phyloP scores from a whole-genome alignment of 1,140 invertebrate genomes.

The Meloidogyne chitwoodi region DNA sequence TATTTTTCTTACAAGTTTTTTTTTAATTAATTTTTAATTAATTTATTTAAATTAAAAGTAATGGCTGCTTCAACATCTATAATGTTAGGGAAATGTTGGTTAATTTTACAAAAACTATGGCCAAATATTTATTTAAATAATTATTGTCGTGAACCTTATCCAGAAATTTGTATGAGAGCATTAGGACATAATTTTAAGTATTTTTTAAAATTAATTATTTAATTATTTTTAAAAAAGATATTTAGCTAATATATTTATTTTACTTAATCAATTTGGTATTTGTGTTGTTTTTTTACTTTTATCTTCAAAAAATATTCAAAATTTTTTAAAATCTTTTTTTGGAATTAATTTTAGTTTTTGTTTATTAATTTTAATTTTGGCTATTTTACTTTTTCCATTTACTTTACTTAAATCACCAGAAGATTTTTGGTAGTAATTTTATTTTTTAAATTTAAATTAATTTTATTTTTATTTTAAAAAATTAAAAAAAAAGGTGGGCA shows the following conservation, averaged over 20 bases:
- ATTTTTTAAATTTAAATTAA: too few species aligned
- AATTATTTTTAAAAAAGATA: constrained; percentile 44
- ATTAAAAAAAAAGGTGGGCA: constrained; percentile 30
- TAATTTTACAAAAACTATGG: constrained; percentile 69
- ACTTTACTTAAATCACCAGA: constrained; percentile 72
- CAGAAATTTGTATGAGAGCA: constrained; percentile 68
- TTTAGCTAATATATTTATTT: constrained; percentile 64
- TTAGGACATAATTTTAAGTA: constrained; percentile 68
- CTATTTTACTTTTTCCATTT: constrained; percentile 66
- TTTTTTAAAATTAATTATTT: constrained; percentile 51
- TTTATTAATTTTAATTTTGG: constrained; percentile 69
- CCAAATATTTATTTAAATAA: constrained; percentile 65
- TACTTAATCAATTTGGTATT: constrained; percentile 70
- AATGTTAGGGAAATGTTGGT: constrained; percentile 69
- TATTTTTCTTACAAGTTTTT: not conserved
- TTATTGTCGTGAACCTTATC: constrained; percentile 69
- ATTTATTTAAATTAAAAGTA: constrained; percentile 12
- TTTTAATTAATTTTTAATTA: not conserved
- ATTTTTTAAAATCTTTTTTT: constrained; percentile 65
- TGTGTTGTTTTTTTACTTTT: constrained; percentile 72
- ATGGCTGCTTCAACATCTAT: constrained; percentile 25
- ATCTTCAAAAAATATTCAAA: constrained; percentile 65
- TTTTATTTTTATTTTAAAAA: not conserved
- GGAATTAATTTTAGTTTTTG: constrained; percentile 66
- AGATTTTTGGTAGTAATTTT: constrained; percentile 68